A percentile compares a stretch with the other conserved stretches of the same genome.
Evolutionary conservation across 2,888 invertebrate genomes (phyloP).

Genomic region (Rhabditoides inermis): DNA sequence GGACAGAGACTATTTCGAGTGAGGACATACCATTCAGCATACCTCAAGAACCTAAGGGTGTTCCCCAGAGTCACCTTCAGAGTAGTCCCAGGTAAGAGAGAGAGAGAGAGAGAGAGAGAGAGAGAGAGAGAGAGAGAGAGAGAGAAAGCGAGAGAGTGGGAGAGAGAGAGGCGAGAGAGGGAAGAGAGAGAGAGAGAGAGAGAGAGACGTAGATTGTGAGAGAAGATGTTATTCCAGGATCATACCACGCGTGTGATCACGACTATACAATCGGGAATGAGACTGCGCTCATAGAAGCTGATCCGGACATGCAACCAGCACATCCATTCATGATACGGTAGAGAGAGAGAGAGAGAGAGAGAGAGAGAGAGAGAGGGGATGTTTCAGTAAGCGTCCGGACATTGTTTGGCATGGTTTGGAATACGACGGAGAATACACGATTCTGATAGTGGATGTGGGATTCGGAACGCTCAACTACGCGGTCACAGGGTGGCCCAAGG

Average conservation of each 20-base stretch:
- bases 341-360: too few relatives aligned
- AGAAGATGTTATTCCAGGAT: too few relatives aligned
- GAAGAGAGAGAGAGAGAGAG: too few relatives aligned
- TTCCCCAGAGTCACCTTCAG: too few relatives aligned
- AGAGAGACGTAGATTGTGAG: too few relatives aligned
- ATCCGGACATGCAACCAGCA: conserved; percentile 40
- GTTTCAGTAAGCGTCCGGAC: not conserved
- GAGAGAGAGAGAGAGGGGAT: too few relatives aligned
- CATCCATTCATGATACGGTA: conserved; percentile 39
- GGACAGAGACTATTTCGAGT: too few relatives aligned
- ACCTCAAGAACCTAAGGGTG: too few relatives aligned
- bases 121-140: conserved; percentile 6
- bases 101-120: conserved; percentile 6
- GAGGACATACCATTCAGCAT: too few relatives aligned
- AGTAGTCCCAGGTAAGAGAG: not conserved
- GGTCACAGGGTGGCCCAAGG: conserved; percentile 40
- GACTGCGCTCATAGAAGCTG: conserved; percentile 20
- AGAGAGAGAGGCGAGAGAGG: not conserved
- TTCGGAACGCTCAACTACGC: conserved; percentile 45
- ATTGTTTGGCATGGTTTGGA: conserved; percentile 25
- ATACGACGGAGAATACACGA: conserved; percentile 21
- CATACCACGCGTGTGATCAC: conserved; percentile 51
- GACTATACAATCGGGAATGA: conserved; percentile 26
- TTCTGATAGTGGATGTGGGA: conserved; percentile 45
- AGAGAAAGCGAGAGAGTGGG: not conserved